Conservation (phyloP, 2,113 vertebrate genomes). For the Piprites chloris region DNA sequence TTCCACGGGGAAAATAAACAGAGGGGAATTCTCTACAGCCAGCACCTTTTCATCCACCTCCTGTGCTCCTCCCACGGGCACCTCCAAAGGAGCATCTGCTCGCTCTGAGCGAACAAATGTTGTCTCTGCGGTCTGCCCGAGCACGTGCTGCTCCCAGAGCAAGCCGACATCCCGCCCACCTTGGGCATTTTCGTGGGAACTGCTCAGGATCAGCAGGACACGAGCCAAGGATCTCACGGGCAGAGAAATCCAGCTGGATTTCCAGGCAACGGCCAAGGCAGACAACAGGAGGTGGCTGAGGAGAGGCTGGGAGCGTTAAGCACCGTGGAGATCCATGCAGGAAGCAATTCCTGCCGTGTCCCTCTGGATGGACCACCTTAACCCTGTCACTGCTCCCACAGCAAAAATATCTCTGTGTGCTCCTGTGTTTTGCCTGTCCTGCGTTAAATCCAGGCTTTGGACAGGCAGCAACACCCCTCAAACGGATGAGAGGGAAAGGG, state of each 20-base stretch:
- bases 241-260: neutral
- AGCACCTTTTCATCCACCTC: neutral
- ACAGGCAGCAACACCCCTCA: neutral
- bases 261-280: neutral
- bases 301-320: neutral
- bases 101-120: neutral
- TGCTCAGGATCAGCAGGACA: neutral
- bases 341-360: neutral
- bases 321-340: neutral
- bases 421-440: neutral
- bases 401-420: neutral
- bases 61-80: neutral
- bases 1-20: rapidly evolving
- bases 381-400: neutral
- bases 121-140: neutral
- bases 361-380: neutral
- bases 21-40: neutral
- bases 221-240: neutral
- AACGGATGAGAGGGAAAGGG: neutral
- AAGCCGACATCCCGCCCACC: neutral
- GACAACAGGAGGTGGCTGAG: neutral
- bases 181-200: neutral
- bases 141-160: neutral
- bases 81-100: neutral
- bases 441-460: neutral